Evolutionary conservation across 1,140 invertebrate species (phyloP).

Genomic region (Pinna nobilis): DNA sequence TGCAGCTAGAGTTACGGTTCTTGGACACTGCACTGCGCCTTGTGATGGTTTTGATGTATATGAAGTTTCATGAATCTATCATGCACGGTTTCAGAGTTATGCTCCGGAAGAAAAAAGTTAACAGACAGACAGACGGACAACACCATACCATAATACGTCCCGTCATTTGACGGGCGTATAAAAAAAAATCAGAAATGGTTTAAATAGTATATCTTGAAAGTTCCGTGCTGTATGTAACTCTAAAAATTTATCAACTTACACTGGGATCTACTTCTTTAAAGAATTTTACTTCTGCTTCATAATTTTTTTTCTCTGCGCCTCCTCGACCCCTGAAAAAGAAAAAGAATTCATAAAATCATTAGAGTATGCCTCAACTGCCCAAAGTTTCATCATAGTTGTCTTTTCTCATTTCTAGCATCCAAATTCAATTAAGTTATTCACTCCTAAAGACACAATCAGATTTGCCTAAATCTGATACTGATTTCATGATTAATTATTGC

Average conservation of each 20-base stretch:
- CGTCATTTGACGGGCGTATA: too few relatives aligned
- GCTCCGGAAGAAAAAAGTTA: too few relatives aligned
- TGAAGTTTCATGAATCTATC: too few relatives aligned
- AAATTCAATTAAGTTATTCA: too few relatives aligned
- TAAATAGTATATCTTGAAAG: too few relatives aligned
- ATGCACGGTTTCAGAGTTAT: too few relatives aligned
- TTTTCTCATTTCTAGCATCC: too few relatives aligned
- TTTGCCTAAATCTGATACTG: neutral
- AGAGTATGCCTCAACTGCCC: neutral
- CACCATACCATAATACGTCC: too few relatives aligned
- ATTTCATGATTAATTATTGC: neutral
- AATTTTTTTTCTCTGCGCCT: conserved; percentile 88
- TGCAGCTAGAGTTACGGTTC: too few relatives aligned
- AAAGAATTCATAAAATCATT: conserved; percentile 3
- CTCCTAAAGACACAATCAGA: neutral
- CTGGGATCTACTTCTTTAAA: conserved; percentile 88
- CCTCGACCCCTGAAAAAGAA: conserved; percentile 80
- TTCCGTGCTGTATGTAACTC: neutral
- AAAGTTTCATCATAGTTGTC: neutral
- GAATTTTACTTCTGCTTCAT: conserved; percentile 90
- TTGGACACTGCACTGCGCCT: too few relatives aligned
- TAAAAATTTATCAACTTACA: conserved; percentile 75
- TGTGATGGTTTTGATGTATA: too few relatives aligned
- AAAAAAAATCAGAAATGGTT: neutral
- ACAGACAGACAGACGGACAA: too few relatives aligned